Evolutionary conservation across 2,113 vertebrate genomes (phyloP).

Genomic region (Stigmatopora nigra): DNA sequence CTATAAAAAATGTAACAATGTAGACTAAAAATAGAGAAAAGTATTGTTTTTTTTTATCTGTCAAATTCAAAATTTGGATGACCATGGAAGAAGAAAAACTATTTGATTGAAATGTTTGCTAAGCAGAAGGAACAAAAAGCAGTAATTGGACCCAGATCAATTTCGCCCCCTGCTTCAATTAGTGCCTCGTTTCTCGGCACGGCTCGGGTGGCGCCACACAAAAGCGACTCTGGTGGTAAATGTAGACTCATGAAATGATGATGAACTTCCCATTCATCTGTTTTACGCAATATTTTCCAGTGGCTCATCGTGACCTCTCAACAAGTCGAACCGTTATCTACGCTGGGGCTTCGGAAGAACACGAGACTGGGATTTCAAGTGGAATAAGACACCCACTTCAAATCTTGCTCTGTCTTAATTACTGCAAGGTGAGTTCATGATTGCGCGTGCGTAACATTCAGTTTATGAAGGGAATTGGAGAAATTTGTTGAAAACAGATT

Average conservation of each 20-base stretch:
- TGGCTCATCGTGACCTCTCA: conserved; percentile 56
- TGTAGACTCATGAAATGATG: conserved; percentile 58
- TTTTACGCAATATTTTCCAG: conserved; percentile 68
- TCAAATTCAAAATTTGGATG: background rate
- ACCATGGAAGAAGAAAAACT: conserved; percentile 39
- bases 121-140: conserved; percentile 21
- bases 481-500: too few species aligned
- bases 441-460: background rate
- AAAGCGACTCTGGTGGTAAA: conserved; percentile 47
- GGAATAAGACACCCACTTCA: conserved; percentile 9
- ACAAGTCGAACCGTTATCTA: conserved; percentile 33
- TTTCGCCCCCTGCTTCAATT: conserved; percentile 54
- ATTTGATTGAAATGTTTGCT: conserved; percentile 28
- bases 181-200: conserved; percentile 45
- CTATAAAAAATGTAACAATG: too few species aligned
- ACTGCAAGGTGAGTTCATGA: conserved; percentile 1
- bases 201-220: conserved; percentile 57
- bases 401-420: conserved; percentile 14
- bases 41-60: too few species aligned
- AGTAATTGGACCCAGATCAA: conserved; percentile 51
- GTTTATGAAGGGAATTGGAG: conserved; percentile 15
- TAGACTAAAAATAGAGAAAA: background rate
- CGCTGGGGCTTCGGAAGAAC: conserved; percentile 2
- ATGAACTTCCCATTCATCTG: conserved; percentile 62
- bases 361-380: conserved; percentile 7